phyloP scores from a whole-genome alignment of 2,888 invertebrate species.

The Eupithecia subumbrata region DNA sequence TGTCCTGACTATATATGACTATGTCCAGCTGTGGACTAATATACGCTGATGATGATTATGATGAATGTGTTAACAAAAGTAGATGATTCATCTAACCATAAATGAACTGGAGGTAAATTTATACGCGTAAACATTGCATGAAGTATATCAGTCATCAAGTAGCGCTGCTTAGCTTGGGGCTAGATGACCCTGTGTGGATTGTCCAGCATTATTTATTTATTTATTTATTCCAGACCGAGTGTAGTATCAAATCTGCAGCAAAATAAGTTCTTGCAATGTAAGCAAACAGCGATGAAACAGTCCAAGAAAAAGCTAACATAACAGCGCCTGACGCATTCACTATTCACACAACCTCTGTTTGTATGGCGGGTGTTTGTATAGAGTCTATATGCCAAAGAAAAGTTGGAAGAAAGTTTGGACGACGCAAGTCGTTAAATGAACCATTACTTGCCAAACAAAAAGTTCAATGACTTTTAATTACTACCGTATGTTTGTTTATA shows the following conservation, averaged over 20 bases:
- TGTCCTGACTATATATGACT: too few species aligned
- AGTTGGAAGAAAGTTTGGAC: conserved; percentile 36
- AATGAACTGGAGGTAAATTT: too few species aligned
- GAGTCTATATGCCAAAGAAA: conserved; percentile 24
- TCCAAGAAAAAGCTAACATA: neutral
- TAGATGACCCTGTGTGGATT: too few species aligned
- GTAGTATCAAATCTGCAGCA: neutral
- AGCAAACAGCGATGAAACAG: neutral
- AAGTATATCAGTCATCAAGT: too few species aligned
- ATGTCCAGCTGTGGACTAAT: too few species aligned
- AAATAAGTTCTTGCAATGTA: neutral
- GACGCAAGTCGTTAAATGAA: conserved; percentile 7
- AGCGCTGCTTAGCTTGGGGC: too few species aligned
- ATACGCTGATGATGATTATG: too few species aligned
- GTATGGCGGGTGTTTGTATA: conserved; percentile 15
- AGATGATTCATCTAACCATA: too few species aligned
- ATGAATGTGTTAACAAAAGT: too few species aligned
- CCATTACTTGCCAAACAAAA: conserved; percentile 36
- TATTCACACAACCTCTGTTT: conserved; percentile 21
- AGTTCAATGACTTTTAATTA: conserved; percentile 38
- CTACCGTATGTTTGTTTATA: conserved; percentile 16
- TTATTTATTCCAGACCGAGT: neutral
- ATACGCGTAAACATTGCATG: too few species aligned
- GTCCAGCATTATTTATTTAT: too few species aligned
- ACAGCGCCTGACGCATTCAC: conserved; percentile 8